Conservation (phyloP, 2,888 invertebrate species). For the Zaprionus obscuricornis region DNA sequence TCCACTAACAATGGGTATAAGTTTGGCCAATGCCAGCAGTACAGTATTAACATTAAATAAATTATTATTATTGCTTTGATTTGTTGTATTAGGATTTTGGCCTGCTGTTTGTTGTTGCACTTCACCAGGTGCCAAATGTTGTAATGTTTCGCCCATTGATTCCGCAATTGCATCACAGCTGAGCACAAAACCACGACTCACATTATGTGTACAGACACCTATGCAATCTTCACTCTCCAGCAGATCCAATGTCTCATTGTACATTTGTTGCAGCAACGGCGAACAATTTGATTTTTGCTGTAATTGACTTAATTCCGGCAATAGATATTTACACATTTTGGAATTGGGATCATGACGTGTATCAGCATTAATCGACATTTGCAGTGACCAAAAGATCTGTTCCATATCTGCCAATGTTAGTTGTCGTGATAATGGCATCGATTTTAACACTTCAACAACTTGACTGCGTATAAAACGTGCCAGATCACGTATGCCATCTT, state of each 20-base stretch:
- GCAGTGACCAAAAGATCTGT: conserved; percentile 92
- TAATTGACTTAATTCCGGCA: conserved; percentile 77
- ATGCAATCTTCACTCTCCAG: conserved; percentile 93
- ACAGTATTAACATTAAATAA: conserved; percentile 89
- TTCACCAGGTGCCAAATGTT: conserved; percentile 60
- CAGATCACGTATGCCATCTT: conserved; percentile 90
- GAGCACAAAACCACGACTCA: conserved; percentile 91
- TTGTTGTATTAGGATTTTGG: conserved; percentile 5
- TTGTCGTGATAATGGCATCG: conserved; percentile 85
- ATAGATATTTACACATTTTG: conserved; percentile 88
- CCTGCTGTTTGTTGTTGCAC: conserved; percentile 48
- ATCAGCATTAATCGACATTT: conserved; percentile 89
- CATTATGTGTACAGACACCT: conserved; percentile 88
- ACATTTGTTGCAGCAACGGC: conserved; percentile 86
- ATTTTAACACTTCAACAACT: conserved; percentile 86
- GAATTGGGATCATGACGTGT: conserved; percentile 87
- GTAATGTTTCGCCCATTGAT: conserved; percentile 85
- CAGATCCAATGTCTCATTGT: conserved; percentile 92
- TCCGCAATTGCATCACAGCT: conserved; percentile 92
- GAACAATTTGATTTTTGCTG: conserved; percentile 73
- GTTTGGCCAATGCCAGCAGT: conserved; percentile 92
- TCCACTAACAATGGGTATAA: conserved; percentile 93
- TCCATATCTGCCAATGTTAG: conserved; percentile 92
- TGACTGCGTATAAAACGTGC: conserved; percentile 88
- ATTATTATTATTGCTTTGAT: conserved; percentile 80